Conservation (phyloP, 2,797 vertebrate species). For the Hydrocynus forskahlii region DNA sequence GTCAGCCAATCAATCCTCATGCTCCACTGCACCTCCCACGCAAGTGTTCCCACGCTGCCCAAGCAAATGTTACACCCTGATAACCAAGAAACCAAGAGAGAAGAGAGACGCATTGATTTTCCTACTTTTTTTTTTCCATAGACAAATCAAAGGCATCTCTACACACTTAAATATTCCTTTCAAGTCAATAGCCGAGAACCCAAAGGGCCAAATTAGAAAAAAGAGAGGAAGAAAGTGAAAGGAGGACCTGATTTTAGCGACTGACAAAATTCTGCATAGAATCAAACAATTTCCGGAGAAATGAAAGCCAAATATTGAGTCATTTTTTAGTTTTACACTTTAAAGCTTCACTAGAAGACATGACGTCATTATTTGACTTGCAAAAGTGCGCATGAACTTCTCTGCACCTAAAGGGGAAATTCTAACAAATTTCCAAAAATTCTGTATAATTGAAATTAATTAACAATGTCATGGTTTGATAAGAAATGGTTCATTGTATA, state of each 20-base stretch:
- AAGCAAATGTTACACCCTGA: slow-evolving; percentile 57
- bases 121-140: neutral
- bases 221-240: neutral
- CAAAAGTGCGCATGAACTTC: too few species aligned
- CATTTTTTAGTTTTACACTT: too few species aligned
- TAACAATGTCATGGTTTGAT: too few species aligned
- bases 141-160: neutral
- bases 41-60: slow-evolving; percentile 54
- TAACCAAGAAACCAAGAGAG: slow-evolving; percentile 30
- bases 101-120: neutral
- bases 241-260: too few species aligned
- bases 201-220: neutral
- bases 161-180: neutral
- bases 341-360: too few species aligned
- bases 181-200: neutral
- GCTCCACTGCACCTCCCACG: slow-evolving; percentile 58
- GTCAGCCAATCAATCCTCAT: slow-evolving; percentile 58
- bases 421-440: too few species aligned
- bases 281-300: neutral
- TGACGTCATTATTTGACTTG: too few species aligned
- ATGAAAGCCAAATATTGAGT: neutral
- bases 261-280: neutral
- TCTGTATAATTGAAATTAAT: too few species aligned
- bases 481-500: too few species aligned
- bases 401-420: too few species aligned